These are phyloP conservation scores for Stenchaetothrips biformis DNA, from an alignment of 2,888 invertebrate genomes.

Conservation along the genomic window DNA sequence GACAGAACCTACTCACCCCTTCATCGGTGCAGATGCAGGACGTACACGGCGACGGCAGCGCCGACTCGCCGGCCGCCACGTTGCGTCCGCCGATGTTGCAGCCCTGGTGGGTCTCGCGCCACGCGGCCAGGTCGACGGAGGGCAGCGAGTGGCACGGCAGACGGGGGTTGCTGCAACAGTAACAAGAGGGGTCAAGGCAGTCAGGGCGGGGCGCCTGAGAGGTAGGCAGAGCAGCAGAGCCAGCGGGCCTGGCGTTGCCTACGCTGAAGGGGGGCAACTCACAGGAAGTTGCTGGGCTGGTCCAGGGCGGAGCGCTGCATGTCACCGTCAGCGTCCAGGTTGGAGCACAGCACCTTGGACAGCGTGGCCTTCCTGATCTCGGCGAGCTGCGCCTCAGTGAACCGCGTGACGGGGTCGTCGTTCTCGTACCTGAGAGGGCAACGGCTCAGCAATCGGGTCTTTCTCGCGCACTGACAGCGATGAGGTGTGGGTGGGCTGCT, in stretches of 20 bases:
- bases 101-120: constrained; percentile 74
- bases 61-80: constrained; percentile 74
- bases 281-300: constrained; percentile 82
- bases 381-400: constrained; percentile 78
- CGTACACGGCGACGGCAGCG: constrained; percentile 85
- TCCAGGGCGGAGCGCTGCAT: constrained; percentile 89
- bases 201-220: background rate
- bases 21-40: constrained; percentile 81
- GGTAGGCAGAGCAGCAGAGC: background rate
- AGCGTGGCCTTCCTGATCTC: constrained; percentile 83
- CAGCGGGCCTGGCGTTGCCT: background rate
- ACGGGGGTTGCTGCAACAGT: constrained; percentile 66
- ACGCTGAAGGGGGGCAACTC: constrained; percentile 43
- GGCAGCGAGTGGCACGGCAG: constrained; percentile 79
- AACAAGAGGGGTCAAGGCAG: background rate
- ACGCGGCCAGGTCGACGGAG: constrained; percentile 72
- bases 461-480: no score
- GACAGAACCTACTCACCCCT: constrained; percentile 60
- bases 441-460: background rate
- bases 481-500: constrained; percentile 38
- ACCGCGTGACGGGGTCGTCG: constrained; percentile 68
- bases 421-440: constrained; percentile 69
- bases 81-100: constrained; percentile 76
- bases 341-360: constrained; percentile 82
- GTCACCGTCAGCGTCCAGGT: constrained; percentile 67